phyloP scores from a whole-genome alignment of 2,888 invertebrate genomes.

The Leptopterna dolabrata region DNA sequence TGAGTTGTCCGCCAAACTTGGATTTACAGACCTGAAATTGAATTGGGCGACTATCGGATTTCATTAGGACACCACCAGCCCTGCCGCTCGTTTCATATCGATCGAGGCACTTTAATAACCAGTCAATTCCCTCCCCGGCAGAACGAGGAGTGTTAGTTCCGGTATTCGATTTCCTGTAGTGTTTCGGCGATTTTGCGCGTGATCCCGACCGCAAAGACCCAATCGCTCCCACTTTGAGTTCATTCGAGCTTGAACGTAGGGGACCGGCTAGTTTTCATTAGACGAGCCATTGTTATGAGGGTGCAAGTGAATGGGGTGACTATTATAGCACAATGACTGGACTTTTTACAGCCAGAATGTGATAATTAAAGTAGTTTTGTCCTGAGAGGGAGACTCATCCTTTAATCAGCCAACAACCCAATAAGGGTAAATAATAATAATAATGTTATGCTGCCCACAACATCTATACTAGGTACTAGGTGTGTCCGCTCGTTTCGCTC shows the following conservation, averaged over 20 bases:
- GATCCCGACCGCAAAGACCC: neutral
- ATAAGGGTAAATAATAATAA: neutral
- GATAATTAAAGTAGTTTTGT: neutral
- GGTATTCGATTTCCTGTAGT: neutral
- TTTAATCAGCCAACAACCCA: neutral
- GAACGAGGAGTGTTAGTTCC: neutral
- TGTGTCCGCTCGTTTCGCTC: too few species aligned
- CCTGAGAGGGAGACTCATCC: neutral
- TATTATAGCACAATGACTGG: neutral
- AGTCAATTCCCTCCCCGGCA: neutral
- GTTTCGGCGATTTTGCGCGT: neutral
- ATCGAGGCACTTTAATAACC: neutral
- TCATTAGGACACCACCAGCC: too few species aligned
- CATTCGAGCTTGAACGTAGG: neutral
- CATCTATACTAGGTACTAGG: too few species aligned
- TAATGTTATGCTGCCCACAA: too few species aligned
- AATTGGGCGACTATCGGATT: too few species aligned
- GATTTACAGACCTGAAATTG: too few species aligned
- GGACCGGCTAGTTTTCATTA: neutral
- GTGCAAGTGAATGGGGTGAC: neutral
- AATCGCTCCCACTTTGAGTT: neutral
- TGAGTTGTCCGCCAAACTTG: too few species aligned
- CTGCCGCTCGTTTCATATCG: too few species aligned
- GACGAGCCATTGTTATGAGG: neutral
- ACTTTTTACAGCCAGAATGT: neutral